These are phyloP conservation scores for Lerista edwardsae DNA, from an alignment of 2,797 vertebrate genomes.

Conservation along the genomic window DNA sequence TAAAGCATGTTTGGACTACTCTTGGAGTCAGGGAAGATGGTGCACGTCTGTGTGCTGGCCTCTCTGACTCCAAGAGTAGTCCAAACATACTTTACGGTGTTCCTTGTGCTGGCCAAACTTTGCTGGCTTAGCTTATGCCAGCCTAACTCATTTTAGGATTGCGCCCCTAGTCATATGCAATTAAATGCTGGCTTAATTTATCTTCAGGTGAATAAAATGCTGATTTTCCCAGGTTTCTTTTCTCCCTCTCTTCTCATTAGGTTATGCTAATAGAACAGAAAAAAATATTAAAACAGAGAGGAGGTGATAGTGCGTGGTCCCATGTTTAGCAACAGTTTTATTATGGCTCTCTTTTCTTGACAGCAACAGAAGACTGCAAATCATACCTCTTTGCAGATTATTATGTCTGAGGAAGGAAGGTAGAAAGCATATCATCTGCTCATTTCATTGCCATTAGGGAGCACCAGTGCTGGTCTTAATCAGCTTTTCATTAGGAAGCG, in stretches of 20 bases:
- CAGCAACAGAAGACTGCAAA: background rate
- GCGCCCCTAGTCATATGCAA: background rate
- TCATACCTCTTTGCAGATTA: background rate
- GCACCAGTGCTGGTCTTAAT: conserved; percentile 14
- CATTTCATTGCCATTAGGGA: background rate
- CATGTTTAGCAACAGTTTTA: background rate
- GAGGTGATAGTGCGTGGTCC: background rate
- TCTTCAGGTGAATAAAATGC: conserved; percentile 21
- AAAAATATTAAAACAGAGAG: conserved; percentile 26
- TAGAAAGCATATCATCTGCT: background rate
- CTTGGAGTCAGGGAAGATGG: too few species aligned
- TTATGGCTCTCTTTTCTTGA: background rate
- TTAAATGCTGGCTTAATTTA: conserved; percentile 29
- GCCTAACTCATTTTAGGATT: too few species aligned
- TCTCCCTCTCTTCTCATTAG: background rate
- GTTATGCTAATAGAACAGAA: conserved; percentile 4
- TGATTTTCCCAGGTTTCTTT: conserved; percentile 22
- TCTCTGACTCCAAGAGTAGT: too few species aligned
- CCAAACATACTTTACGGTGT: too few species aligned
- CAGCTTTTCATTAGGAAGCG: fast-evolving
- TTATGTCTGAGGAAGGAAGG: conserved; percentile 8
- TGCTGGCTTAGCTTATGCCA: too few species aligned
- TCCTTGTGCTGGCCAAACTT: too few species aligned
- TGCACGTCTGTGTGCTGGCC: too few species aligned
- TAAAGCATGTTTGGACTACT: too few species aligned